Evolutionary conservation across 1,140 invertebrate species (phyloP), one percentile per base, ranked within the genome.

Genomic region (Trissolcus basalis): DNA sequence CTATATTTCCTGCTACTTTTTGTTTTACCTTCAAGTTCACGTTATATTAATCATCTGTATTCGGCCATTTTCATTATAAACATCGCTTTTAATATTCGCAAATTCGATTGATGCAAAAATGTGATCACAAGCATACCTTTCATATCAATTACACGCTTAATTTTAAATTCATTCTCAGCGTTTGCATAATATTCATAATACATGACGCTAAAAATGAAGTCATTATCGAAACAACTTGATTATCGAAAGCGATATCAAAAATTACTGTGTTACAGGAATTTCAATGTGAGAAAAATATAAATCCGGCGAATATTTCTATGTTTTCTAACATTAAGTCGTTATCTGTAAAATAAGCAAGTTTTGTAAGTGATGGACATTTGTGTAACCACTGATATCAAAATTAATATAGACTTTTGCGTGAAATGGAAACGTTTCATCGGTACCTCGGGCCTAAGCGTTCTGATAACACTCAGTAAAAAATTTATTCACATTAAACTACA

Each of bases 121-220:
- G 33, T 33, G 14, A 65, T 60, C 19, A 8, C 36, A 10, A 32
- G 54, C 55, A 16, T 36, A 35, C 59, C 65, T 58, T 65, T 73
- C 61, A 49, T 60, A 12, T 47, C 60, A 69, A 69, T 73, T 73
- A 78, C 59, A 78, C 64, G 65, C 60, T 76, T 56, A 45, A 72
- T 73, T 78, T 78, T 53, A 53, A 70, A 70, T 78, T 70, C 76
- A 74, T 50, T 60, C 60, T 60, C 70, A 64, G 56, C 69, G 60
- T 78, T 73, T 78, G 70, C 76, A 74, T 78, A 70, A 78, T 67
- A 70, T 67, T 60, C 54, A 41, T 70, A 69, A 70, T 74, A 47
- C 19, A 43, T 48, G 59, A 27, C 55, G 47, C 65, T 43, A 54
- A 12, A 67, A 78, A 78, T 78, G 67, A 73, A 78, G 76, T 78